These are phyloP conservation scores for Micromussa lordhowensis DNA, from an alignment of 92 coral and sea anemone species.

Conservation along the genomic window DNA sequence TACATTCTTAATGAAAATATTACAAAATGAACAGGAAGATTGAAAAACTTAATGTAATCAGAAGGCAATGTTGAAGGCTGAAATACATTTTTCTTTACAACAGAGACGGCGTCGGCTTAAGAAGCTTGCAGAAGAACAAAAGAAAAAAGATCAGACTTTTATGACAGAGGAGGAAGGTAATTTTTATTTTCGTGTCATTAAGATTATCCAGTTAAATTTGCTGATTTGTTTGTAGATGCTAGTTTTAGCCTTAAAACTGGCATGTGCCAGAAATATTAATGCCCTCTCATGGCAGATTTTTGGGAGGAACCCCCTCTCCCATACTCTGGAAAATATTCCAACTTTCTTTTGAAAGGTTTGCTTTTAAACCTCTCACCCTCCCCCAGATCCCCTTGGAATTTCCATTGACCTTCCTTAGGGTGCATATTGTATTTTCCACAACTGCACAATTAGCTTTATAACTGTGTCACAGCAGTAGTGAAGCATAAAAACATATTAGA, in stretches of 20 bases:
- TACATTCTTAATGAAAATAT: not conserved
- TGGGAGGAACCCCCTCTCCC: not conserved
- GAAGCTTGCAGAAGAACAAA: constrained; percentile 80
- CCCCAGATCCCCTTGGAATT: not conserved
- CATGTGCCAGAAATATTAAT: too few species aligned
- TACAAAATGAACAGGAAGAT: not conserved
- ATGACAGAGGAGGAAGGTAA: constrained; percentile 95
- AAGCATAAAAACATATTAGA: not conserved
- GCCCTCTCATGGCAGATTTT: not conserved
- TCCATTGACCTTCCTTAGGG: not conserved
- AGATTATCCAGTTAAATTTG: not conserved
- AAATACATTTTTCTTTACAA: not conserved
- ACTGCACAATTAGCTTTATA: not conserved
- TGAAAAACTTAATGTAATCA: not conserved
- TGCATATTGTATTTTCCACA: not conserved
- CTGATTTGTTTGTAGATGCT: not conserved
- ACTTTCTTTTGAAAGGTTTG: too few species aligned
- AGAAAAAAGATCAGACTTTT: constrained; percentile 62
- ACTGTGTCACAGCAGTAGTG: not conserved
- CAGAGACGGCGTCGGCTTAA: constrained; percentile 89
- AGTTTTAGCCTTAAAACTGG: too few species aligned
- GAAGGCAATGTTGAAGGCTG: not conserved
- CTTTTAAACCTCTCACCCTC: not conserved
- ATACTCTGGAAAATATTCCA: not conserved
- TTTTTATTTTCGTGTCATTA: not conserved